phyloP scores from a whole-genome alignment of 1,140 invertebrate species.

The Trichonephila inaurata region DNA sequence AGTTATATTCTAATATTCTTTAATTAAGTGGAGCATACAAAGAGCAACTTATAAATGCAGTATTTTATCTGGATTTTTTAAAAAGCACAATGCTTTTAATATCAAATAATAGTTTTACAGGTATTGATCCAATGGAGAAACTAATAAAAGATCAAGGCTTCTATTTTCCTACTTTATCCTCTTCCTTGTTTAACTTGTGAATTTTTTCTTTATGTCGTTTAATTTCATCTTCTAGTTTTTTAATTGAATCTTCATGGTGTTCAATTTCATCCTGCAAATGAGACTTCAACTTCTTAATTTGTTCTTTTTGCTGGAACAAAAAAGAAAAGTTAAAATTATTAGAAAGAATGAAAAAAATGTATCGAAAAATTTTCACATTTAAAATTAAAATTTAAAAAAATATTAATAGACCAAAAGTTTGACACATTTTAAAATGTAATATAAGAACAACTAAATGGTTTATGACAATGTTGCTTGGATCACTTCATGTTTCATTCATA shows the following conservation, averaged over 20 bases:
- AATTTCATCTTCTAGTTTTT: conserved; percentile 92
- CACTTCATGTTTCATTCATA: no score
- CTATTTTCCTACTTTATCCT: conserved; percentile 47
- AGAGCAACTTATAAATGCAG: conserved; percentile 10
- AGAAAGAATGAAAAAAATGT: no score
- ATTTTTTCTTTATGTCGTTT: conserved; percentile 87
- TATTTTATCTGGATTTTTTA: neutral
- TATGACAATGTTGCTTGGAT: no score
- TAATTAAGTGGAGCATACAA: neutral
- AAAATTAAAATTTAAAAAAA: no score
- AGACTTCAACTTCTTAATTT: conserved; percentile 87
- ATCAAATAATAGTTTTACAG: neutral
- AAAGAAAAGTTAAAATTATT: neutral
- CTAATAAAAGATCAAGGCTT: neutral
- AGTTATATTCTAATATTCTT: conserved; percentile 11
- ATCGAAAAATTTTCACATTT: no score
- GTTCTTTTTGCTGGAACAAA: conserved; percentile 89
- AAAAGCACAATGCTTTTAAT: neutral
- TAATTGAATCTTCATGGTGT: conserved; percentile 93
- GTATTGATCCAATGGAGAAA: conserved; percentile 4
- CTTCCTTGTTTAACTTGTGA: conserved; percentile 50
- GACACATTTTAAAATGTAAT: no score
- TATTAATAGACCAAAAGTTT: no score
- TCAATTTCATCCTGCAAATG: conserved; percentile 89
- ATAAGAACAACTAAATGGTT: no score